Evolutionary conservation across 2,113 vertebrate genomes (phyloP), one percentile per base, ranked within the genome.

Genomic region (Myotis yumanensis): DNA sequence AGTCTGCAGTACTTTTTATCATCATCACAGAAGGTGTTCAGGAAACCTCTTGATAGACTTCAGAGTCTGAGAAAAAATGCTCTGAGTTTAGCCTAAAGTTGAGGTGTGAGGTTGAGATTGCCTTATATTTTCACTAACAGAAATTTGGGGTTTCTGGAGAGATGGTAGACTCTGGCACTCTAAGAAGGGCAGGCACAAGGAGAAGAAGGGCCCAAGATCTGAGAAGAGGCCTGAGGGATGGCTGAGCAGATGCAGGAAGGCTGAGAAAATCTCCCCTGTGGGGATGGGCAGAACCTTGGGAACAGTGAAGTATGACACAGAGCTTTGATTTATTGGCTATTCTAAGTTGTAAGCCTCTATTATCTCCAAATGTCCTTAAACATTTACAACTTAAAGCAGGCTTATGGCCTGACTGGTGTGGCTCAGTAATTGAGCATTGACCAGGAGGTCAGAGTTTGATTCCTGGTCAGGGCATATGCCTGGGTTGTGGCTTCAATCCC

Each of bases 211-310:
- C 18, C 20, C 54, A 46, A 46, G 71, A 43, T 37, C 11, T 51
- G 10, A 83, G 54, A 54, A 72, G 64, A 71, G n/a, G 25, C 30
- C 12, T 37, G 59, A 52, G 7, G 1, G 4, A 68, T 14, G 43
- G 17, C 4, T 5, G 18, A 59, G 23, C 5, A 22, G 18, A 28
- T 35, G 17, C 3, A 9, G 15, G 32, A 4, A 1, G n/a, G 51
- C 14, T 30, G 22, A 40, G 20, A n/a, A 43, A 32, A 7, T 51
- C 40, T 62, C 46, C 43, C 28, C 4, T 16, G 16, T 59, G 30
- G 18, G 4, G 7, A 8, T 1, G 23, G 57, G 4, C 14, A 25
- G 22, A 57, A 40, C 37, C 16, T 57, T 11, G 5, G 64, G 20
- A 40, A 16, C 16, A 64, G 12, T 4, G 43, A 52, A 48, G 11